These are phyloP conservation scores for Cotesia glomerata DNA, from an alignment of 1,140 invertebrate genomes.

Conservation along the genomic window DNA sequence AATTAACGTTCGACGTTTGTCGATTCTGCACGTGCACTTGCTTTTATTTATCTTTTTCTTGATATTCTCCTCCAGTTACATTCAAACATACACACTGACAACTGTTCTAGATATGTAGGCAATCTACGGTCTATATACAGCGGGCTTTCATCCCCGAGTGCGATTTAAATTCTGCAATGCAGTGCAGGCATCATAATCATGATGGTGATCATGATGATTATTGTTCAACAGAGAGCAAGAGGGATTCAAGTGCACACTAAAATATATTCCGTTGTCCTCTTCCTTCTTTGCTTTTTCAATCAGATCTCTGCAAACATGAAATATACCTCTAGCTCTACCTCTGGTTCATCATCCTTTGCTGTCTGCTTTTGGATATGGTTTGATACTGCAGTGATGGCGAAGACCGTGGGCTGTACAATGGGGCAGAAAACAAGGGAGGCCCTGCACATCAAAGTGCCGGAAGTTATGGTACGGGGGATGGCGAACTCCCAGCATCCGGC, in stretches of 20 bases:
- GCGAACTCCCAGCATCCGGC: conserved; percentile 54
- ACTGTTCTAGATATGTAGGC: too few species aligned
- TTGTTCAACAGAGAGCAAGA: neutral
- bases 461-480: conserved; percentile 60
- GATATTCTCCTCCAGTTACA: conserved; percentile 8
- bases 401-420: conserved; percentile 33
- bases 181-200: neutral
- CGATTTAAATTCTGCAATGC: conserved; percentile 8
- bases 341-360: too few species aligned
- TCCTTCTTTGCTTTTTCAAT: too few species aligned
- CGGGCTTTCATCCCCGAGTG: neutral
- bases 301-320: neutral
- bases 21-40: conserved; percentile 7
- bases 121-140: neutral
- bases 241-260: neutral
- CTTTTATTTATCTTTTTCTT: neutral
- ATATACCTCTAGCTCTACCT: neutral
- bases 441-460: conserved; percentile 43
- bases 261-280: neutral
- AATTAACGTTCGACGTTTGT: conserved; percentile 31
- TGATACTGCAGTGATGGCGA: neutral
- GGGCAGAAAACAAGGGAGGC: conserved; percentile 41
- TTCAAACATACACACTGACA: neutral
- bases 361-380: conserved; percentile 5
- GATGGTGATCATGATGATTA: neutral